Evolutionary conservation across 2,797 vertebrate genomes (phyloP).

Genomic region (Pristis pectinata): DNA sequence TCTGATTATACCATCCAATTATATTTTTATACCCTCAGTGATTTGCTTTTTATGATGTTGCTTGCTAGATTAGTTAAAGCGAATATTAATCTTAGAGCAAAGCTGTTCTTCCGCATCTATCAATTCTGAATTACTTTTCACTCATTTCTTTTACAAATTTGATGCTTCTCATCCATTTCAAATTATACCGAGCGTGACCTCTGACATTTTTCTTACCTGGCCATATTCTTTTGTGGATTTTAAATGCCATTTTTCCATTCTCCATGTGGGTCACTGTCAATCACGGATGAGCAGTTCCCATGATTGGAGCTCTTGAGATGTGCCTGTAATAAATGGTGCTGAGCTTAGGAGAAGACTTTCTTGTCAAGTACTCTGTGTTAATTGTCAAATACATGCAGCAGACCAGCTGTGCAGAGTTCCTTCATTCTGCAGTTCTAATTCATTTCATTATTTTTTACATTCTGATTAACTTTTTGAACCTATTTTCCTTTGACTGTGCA

Average conservation of each 20-base stretch:
- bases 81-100: neutral
- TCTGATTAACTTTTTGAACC: neutral
- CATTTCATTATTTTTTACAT: slow-evolving; percentile 14
- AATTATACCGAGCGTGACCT: neutral
- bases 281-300: neutral
- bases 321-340: neutral
- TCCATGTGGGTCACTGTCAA: neutral
- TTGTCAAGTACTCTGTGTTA: neutral
- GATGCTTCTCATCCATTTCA: slow-evolving; percentile 1
- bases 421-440: neutral
- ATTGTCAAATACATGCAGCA: neutral
- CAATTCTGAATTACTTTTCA: slow-evolving; percentile 13
- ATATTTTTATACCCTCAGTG: slow-evolving; percentile 12
- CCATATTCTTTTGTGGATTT: neutral
- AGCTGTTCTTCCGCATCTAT: neutral
- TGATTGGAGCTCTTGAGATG: neutral
- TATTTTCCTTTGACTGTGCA: neutral
- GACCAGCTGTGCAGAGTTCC: neutral
- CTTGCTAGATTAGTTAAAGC: slow-evolving; percentile 10
- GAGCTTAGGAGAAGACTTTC: neutral
- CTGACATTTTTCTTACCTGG: neutral
- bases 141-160: neutral
- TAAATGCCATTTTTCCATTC: neutral
- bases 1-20: neutral
- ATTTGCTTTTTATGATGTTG: neutral